Percentiles rank a stretch among this genome's conserved stretches.
Evolutionary conservation across 2,113 vertebrate species (phyloP).

Genomic region (cat (Felis catus)): F.catus_Fca126_mat1.0 CM031419.1:106182501-106183000

Average conservation of each 20-base stretch:
- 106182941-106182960: too few species aligned
- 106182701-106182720: neutral
- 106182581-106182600: neutral
- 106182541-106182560: neutral
- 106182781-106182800: slow-evolving; percentile 15
- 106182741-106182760: slow-evolving; percentile 30
- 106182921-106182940: too few species aligned
- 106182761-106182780: neutral
- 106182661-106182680: neutral
- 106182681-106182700: slow-evolving; percentile 14
- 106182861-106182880: too few species aligned
- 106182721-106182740: neutral
- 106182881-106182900: too few species aligned
- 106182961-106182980: too few species aligned
- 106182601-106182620: neutral
- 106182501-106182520: neutral
- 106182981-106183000: too few species aligned
- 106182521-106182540: neutral
- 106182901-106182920: too few species aligned
- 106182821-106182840: too few species aligned
- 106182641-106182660: neutral
- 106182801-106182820: neutral
- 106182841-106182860: too few species aligned
- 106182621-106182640: neutral
- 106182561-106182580: neutral